These are phyloP conservation scores for Philopotamus ludificatus DNA, from an alignment of 1,140 invertebrate genomes.

Conservation along the genomic window DNA sequence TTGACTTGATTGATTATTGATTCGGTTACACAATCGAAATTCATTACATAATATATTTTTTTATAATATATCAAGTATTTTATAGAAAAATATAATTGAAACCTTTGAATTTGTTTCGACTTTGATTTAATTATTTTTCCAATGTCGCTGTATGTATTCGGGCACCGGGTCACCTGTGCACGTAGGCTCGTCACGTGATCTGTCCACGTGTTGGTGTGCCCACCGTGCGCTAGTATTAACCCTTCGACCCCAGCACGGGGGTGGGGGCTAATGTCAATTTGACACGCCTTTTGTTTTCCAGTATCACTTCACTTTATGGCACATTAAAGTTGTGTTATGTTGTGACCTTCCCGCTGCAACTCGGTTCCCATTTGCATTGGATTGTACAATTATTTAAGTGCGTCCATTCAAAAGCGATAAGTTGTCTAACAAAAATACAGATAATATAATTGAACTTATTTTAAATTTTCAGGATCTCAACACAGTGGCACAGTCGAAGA, in stretches of 20 bases:
- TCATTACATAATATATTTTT: no score
- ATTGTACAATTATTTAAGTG: background rate
- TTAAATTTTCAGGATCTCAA: conserved; percentile 60
- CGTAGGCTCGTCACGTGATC: conserved; percentile 2
- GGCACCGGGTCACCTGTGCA: conserved; percentile 6
- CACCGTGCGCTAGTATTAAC: background rate
- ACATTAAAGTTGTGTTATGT: conserved; percentile 39
- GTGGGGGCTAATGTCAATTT: conserved; percentile 41
- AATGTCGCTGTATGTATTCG: background rate
- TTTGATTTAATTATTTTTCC: no score
- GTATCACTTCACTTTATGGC: conserved; percentile 41
- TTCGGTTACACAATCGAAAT: no score
- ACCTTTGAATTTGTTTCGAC: no score
- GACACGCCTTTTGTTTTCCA: conserved; percentile 42
- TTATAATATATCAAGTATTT: no score
- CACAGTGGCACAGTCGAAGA: conserved; percentile 65
- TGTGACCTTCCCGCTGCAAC: background rate
- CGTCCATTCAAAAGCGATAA: no score
- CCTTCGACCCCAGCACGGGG: background rate
- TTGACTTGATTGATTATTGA: conserved; percentile 26
- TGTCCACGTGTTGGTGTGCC: background rate
- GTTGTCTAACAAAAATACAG: background rate
- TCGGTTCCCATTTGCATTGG: background rate
- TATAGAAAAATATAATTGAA: no score
- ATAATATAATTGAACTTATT: background rate